Base-by-base conservation (phyloP, 2,888 invertebrate genomes). In the Eueremaeus valkanovi region DNA sequence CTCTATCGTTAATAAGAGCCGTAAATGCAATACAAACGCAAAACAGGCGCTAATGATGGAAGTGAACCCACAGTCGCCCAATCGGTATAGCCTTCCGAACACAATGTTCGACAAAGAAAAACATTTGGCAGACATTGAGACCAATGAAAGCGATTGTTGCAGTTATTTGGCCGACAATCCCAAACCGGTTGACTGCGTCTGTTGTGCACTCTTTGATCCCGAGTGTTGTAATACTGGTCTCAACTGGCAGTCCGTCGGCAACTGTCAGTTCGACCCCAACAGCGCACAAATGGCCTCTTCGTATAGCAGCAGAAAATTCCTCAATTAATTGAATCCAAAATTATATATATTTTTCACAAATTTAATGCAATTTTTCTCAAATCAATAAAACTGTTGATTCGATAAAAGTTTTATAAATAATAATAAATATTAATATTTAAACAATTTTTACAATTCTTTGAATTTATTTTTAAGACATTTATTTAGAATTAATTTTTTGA, bases 21-120 rank as follows among this genome's bases (percentile, higher is more conserved):
- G 49, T 27, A 58, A 73, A 51, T 55, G 58, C n/a, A 73, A 73
- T 31, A 73, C 73, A 27, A 55, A 36, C 24, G 73, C 73, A n/a
- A 73, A 73, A n/a, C 73, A 73, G 45, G n/a, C 51, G 27, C 51
- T 73, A 11, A 31, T 55, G n/a, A n/a, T 73, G 24, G 73, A 73
- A 21, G 21, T 51, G 36, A 36, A 24, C 13, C 18, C 42, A 2
- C 40, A 31, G 21, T 70, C 70, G 27, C 70, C 70, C 24, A 13
- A 51, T 73, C 31, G 73, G 36, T 73, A 73, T n/a, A 55, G 73
- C 29, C 42, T 58, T 55, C 73, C 73, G 21, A 49, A 49, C 55
- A 55, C 49, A n/a, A 73, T 36, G 73, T 73, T 73, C 24, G 73
- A 73, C 45, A 58, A 73, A 73, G 51, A 45, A n/a, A 72, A 51